phyloP scores from a whole-genome alignment of 1,140 invertebrate genomes.

The Aphis craccivora region DNA sequence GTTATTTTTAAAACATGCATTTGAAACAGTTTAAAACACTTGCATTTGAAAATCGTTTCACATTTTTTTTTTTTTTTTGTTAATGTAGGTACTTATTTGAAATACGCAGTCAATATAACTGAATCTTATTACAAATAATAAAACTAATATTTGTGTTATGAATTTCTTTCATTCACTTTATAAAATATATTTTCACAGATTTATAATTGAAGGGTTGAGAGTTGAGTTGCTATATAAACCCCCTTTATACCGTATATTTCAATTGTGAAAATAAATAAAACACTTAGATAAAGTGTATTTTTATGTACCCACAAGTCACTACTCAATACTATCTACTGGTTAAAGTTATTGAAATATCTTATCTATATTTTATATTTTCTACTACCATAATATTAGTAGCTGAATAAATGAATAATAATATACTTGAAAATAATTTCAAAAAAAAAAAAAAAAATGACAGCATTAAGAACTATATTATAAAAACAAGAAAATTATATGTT shows the following conservation, averaged over 20 bases:
- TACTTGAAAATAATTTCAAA: background rate
- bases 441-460: background rate
- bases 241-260: background rate
- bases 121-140: background rate
- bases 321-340: background rate
- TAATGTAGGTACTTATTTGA: background rate
- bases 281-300: slow-evolving; percentile 15
- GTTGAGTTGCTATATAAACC: too few species aligned
- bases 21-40: background rate
- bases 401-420: background rate
- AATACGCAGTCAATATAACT: background rate
- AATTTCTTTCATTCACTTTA: background rate
- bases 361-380: background rate
- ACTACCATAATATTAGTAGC: background rate
- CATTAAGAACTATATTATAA: background rate
- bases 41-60: background rate
- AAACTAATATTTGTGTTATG: background rate
- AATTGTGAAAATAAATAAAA: background rate
- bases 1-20: background rate
- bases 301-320: background rate
- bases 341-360: background rate
- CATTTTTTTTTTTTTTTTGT: background rate
- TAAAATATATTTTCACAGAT: background rate
- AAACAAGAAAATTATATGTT: background rate
- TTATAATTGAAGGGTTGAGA: background rate